These are phyloP conservation scores for Drosophila nigromelanica DNA, from an alignment of 1,140 invertebrate genomes.

Conservation along the genomic window DNA sequence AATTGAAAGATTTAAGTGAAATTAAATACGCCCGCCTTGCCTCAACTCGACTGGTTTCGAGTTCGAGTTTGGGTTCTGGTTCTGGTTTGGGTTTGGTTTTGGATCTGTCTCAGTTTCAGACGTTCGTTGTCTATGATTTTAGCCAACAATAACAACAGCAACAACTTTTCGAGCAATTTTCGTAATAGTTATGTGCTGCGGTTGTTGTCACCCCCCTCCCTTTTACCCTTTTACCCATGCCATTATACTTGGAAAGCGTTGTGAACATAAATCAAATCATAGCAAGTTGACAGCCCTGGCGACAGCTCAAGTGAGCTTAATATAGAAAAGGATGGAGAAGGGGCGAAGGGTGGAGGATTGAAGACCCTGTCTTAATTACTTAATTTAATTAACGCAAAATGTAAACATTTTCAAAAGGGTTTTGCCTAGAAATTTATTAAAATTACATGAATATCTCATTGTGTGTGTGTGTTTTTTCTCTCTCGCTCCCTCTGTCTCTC, in stretches of 20 bases:
- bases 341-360: not conserved
- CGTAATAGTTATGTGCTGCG: conserved; percentile 32
- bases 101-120: conserved; percentile 9
- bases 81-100: conserved; percentile 4
- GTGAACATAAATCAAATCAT: conserved; percentile 56
- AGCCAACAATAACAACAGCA: conserved; percentile 8
- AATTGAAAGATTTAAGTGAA: conserved; percentile 79
- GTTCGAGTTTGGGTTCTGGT: not conserved
- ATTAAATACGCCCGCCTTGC: conserved; percentile 40
- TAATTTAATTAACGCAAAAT: conserved; percentile 68
- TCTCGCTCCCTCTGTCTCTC: too few relatives aligned
- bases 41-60: not conserved
- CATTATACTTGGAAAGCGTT: conserved; percentile 1
- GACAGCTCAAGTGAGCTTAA: conserved; percentile 2
- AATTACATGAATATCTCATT: conserved; percentile 26
- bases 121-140: conserved; percentile 33
- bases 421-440: conserved; percentile 8
- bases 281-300: conserved; percentile 25
- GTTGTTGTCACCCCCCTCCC: not conserved
- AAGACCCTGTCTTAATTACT: conserved; percentile 38
- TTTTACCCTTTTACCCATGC: not conserved
- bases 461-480: not conserved
- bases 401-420: conserved; percentile 39
- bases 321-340: not conserved
- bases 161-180: conserved; percentile 25